Percentiles rank a stretch among this genome's conserved stretches.
Evolutionary conservation across 2,113 vertebrate species (phyloP).

Genomic region (Suncus etruscus): DNA sequence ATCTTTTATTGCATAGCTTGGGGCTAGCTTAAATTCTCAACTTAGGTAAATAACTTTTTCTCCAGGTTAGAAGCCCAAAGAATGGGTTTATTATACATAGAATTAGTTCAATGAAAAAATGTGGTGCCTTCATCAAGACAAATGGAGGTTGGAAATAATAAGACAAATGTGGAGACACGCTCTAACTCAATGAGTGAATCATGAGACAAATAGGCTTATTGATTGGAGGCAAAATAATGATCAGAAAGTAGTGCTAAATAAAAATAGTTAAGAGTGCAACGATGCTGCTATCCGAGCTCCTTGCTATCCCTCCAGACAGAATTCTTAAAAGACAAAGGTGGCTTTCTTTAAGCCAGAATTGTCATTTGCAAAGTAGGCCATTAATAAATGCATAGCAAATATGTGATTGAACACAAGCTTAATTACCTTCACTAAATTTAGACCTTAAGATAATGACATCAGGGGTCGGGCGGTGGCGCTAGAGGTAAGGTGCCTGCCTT

Average conservation of each 20-base stretch:
- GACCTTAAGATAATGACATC: background rate
- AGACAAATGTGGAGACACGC: background rate
- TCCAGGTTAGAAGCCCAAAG: background rate
- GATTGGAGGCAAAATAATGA: background rate
- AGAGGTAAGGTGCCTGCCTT: no score
- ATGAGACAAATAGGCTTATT: background rate
- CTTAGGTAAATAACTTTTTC: constrained; percentile 19
- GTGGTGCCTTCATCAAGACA: constrained; percentile 24
- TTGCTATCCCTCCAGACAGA: background rate
- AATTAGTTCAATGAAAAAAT: constrained; percentile 36
- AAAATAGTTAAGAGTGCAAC: background rate
- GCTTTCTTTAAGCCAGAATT: background rate
- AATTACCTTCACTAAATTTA: constrained; percentile 46
- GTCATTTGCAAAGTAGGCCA: background rate
- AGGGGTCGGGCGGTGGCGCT: no score
- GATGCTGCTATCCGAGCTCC: background rate
- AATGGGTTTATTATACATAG: background rate
- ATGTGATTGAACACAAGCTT: constrained; percentile 26
- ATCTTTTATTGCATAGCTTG: background rate
- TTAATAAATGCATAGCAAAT: constrained; percentile 3
- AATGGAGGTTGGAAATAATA: background rate
- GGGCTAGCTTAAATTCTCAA: constrained; percentile 37
- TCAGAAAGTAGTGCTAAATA: background rate
- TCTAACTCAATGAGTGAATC: background rate
- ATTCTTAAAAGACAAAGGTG: background rate